Evolutionary conservation across 2,797 vertebrate genomes (phyloP), one percentile per base, ranked within the genome.

Genomic region (Thunnus albacares): DNA sequence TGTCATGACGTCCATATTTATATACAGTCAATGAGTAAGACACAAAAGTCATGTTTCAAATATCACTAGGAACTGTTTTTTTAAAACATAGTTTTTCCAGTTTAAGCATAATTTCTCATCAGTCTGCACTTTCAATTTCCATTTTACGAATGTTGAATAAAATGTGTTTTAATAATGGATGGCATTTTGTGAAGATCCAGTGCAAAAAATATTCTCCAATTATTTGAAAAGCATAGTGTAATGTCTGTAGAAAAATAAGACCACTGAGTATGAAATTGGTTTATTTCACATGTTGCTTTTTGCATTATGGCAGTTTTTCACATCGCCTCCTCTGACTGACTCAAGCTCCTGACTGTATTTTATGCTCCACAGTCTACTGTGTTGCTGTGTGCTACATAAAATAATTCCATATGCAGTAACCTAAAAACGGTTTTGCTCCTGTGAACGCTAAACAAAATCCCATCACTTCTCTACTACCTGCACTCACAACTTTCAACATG

Each of bases 401-500:
- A 55, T 51, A 5, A 53, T 45, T 60, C 71, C 2, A 20, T 9
- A 43, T 62, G n/a, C 11, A 22, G 11, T 12, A 20, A 76, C 28
- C 51, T 10, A 79, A 70, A 69, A 38, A 33, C 55, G 15, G 5
- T 47, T 74, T 86, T 28, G 3, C 66, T 69, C 28, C 15, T 20
- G 28, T 82, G 30, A 87, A 63, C 49, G 53, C 59, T 38, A 14
- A 79, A 74, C 57, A 75, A 56, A 15, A 72, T 57, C 41, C 6
- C n/a, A 49, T 18, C 6, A 66, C 53, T 56, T 28, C 52, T 80
- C 10, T 61, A 14, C 30, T 35, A 30, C 30, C 63, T 69, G 38
- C 51, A 70, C 68, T 71, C 53, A 63, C 35, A 73, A 28, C 71
- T 58, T 74, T 77, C 53, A 84, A 80, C 52, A 58, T 11, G 18